Conservation (phyloP, 2,113 vertebrate genomes). For the Lophochroa leadbeateri region DNA sequence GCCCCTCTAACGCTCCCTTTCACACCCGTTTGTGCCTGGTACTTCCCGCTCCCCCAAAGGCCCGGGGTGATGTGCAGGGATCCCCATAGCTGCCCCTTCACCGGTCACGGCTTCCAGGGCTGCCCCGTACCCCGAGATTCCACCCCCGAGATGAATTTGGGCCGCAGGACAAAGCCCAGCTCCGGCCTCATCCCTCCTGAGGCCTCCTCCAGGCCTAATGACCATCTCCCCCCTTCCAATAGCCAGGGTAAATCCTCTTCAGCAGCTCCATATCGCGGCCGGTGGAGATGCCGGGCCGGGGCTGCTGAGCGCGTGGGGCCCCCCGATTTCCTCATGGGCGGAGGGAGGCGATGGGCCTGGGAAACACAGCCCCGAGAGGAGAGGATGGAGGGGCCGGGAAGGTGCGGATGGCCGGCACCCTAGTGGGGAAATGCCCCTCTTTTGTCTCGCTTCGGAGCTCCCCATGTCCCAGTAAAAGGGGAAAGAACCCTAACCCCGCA, state of each 20-base stretch:
- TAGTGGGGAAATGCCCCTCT: neutral
- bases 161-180: neutral
- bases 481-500: neutral
- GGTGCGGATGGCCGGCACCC: rapidly evolving
- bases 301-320: rapidly evolving
- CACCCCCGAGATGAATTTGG: neutral
- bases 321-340: rapidly evolving
- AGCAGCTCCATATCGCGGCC: neutral
- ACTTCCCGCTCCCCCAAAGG: neutral
- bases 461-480: neutral
- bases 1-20: neutral
- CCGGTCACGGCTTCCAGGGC: rapidly evolving
- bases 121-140: rapidly evolving
- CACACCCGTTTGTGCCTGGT: neutral
- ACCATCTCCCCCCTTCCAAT: too few species aligned
- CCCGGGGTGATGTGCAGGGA: neutral
- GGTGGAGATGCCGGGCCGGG: neutral
- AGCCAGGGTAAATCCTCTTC: neutral
- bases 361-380: neutral
- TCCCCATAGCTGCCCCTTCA: neutral
- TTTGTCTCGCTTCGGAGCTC: neutral
- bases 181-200: neutral
- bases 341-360: neutral
- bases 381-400: neutral
- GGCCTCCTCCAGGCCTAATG: neutral